Conservation (phyloP, 2,888 invertebrate species). For the Stenodera caucasica region DNA sequence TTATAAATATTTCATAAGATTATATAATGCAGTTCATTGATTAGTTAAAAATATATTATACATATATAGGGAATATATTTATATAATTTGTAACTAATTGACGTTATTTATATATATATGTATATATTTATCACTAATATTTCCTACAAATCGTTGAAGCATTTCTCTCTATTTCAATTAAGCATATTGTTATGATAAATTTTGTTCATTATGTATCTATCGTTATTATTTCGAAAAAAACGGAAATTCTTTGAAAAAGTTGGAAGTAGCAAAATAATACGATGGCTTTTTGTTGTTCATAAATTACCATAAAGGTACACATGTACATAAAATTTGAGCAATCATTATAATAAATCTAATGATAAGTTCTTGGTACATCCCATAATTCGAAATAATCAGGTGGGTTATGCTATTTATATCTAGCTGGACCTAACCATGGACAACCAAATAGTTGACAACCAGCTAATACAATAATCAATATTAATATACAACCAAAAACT, state of each 20-base stretch:
- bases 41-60: background rate
- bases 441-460: slow-evolving; percentile 73
- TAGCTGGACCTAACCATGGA: slow-evolving; percentile 67
- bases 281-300: background rate
- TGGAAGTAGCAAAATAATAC: slow-evolving; percentile 6
- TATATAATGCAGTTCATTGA: background rate
- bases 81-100: slow-evolving; percentile 21
- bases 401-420: slow-evolving; percentile 65
- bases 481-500: slow-evolving; percentile 60
- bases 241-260: background rate
- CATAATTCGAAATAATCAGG: slow-evolving; percentile 52
- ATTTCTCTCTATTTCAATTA: background rate
- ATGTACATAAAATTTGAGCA: background rate
- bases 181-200: background rate
- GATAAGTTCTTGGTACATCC: slow-evolving; percentile 51
- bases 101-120: slow-evolving; percentile 8
- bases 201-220: too few relatives aligned
- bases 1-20: slow-evolving; percentile 15
- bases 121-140: slow-evolving; percentile 1
- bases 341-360: slow-evolving; percentile 35
- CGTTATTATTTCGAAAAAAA: too few relatives aligned
- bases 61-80: slow-evolving; percentile 15
- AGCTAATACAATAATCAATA: slow-evolving; percentile 64
- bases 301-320: too few relatives aligned
- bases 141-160: slow-evolving; percentile 20